Base-by-base conservation (phyloP, 2,113 vertebrate species). In the Brachyistius frenatus region DNA sequence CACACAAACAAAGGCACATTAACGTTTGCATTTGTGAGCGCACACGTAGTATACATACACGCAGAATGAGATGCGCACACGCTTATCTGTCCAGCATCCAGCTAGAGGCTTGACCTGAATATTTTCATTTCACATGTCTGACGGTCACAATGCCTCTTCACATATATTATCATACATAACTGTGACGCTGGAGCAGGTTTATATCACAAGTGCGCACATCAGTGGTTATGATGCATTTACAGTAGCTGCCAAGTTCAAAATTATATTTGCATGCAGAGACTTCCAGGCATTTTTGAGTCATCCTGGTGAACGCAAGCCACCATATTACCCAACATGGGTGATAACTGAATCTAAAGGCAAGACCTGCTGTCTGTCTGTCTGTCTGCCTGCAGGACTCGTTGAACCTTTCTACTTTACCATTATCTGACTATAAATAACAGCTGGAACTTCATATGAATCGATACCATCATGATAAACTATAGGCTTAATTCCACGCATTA, bases 1-100 rank as follows among this genome's bases (percentile, higher is more conserved):
- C 86, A 87, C 81, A 85, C 58, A 78, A 31, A 78, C 71, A 72
- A 66, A 77, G 4, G 75, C 68, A 80, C 68, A 64, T 74, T 16
- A 50, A 71, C 31, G 61, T 46, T 73, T 66, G 50, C 37, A 65
- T 71, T 32, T 31, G 30, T 39, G 67, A 41, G 44, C 16, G 56
- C 11, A 15, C 31, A 66, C 30, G 16, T 1, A 5, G 5, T 36
- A 2, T 5, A 15, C 6, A 30, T 13, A 23, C 16, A 65, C 44
- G 14, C 46, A 52, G 7, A 37, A 16, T 13, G 50, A 61, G n/a
- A 67, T 13, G 33, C 62, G 50, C 35, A 13, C 9, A 15, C 35
- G 11, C 23, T 23, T 23, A 23, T 23, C 23, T 23, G 23, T 23
- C 23, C 23, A 23, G 23, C 46, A 74, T 23, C 1, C 6, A 63